A percentile compares a stretch with the other conserved stretches of the same genome.
Conservation (phyloP, 2,113 vertebrate genomes). For the Halcyon malimbica region DNA sequence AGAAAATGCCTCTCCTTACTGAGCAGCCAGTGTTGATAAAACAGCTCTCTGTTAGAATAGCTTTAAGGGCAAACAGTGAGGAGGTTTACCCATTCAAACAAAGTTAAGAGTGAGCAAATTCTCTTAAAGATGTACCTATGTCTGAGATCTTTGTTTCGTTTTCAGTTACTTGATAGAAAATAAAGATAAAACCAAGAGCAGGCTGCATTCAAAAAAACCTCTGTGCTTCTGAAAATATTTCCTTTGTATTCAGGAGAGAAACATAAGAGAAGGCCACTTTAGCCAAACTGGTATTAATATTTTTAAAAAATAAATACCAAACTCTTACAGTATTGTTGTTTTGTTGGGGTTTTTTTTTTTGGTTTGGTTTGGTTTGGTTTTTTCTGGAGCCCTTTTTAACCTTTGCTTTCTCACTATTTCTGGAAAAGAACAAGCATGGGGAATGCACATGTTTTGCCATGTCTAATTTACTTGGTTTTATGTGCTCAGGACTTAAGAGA, state of each 20-base stretch:
- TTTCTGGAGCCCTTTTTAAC: background rate
- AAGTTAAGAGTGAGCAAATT: conserved; percentile 64
- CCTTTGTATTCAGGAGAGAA: background rate
- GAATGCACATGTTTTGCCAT: background rate
- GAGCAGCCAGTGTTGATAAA: conserved; percentile 65
- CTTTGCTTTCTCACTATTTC: background rate
- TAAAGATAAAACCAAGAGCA: conserved; percentile 53
- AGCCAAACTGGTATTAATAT: background rate
- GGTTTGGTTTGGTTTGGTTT: background rate
- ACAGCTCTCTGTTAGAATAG: conserved; percentile 66
- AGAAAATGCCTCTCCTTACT: conserved; percentile 49
- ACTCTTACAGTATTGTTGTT: background rate
- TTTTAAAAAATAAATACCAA: background rate
- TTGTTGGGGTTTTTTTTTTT: background rate
- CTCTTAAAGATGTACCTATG: conserved; percentile 62
- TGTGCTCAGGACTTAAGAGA: background rate
- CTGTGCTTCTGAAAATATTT: background rate
- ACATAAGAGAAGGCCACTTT: background rate
- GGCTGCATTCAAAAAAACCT: background rate
- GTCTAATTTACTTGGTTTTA: background rate
- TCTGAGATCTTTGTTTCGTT: conserved; percentile 49
- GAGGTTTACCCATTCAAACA: conserved; percentile 68
- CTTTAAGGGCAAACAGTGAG: conserved; percentile 65
- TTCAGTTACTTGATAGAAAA: conserved; percentile 52
- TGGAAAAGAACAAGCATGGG: background rate